A percentile compares a stretch with the other conserved stretches of the same genome.
Evolutionary conservation across 2,888 invertebrate species (phyloP).

Genomic region (Heliconius charithonia): DNA sequence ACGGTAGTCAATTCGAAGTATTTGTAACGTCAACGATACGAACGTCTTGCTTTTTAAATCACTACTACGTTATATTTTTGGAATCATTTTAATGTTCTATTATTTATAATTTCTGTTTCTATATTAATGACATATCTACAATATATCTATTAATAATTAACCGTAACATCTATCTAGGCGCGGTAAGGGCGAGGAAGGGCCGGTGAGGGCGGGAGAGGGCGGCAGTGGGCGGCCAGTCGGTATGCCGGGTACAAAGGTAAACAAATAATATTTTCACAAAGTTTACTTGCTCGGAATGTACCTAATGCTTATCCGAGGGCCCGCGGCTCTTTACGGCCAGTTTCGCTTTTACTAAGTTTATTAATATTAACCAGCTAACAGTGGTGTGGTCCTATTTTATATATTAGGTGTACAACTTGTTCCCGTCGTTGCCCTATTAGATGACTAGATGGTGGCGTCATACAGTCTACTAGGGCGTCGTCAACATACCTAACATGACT

Average conservation of each 20-base stretch:
- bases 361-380: constrained; percentile 20
- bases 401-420: too few species aligned
- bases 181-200: background rate
- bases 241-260: constrained; percentile 18
- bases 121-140: background rate
- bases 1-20: too few species aligned
- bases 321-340: constrained; percentile 1
- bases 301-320: constrained; percentile 15
- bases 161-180: background rate
- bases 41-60: too few species aligned
- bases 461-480: too few species aligned
- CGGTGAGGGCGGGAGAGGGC: background rate
- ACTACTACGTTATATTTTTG: background rate
- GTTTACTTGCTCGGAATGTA: constrained; percentile 25
- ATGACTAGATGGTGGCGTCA: too few species aligned
- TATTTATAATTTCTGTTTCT: too few species aligned
- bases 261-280: constrained; percentile 26
- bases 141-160: background rate
- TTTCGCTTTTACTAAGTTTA: constrained; percentile 12
- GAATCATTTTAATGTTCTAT: background rate
- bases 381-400: background rate
- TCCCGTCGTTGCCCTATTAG: too few species aligned
- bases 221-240: background rate
- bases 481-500: too few species aligned
- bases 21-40: too few species aligned